These are phyloP conservation scores for Clarias magur DNA, from an alignment of 2,113 vertebrate genomes.

Conservation along the genomic window DNA sequence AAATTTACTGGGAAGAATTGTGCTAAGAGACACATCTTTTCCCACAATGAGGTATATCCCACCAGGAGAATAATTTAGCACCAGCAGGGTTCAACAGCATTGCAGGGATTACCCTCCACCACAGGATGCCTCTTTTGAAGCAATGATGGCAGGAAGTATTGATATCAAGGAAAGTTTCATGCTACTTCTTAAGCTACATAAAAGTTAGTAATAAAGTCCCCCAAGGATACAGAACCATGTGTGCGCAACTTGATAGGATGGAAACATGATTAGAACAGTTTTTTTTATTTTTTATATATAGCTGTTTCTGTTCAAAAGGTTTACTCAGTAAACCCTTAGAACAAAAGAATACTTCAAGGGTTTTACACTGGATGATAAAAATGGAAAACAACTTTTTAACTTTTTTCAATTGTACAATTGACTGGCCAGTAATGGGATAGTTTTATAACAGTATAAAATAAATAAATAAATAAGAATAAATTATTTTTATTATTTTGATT, in stretches of 20 bases:
- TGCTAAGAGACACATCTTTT: neutral
- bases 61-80: neutral
- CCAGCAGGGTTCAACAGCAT: conserved; percentile 5
- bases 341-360: neutral
- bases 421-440: no score
- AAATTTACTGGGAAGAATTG: neutral
- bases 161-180: neutral
- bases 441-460: no score
- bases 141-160: neutral
- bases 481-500: no score
- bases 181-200: neutral
- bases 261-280: neutral
- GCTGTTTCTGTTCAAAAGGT: neutral
- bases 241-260: neutral
- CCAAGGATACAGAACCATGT: neutral
- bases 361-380: neutral
- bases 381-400: neutral
- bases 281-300: neutral
- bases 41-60: neutral
- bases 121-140: neutral
- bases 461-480: no score
- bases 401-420: neutral
- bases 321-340: neutral
- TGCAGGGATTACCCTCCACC: conserved; percentile 12
- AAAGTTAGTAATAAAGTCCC: neutral